phyloP scores from a whole-genome alignment of 2,113 vertebrate genomes.

The Panthera uncia region DNA sequence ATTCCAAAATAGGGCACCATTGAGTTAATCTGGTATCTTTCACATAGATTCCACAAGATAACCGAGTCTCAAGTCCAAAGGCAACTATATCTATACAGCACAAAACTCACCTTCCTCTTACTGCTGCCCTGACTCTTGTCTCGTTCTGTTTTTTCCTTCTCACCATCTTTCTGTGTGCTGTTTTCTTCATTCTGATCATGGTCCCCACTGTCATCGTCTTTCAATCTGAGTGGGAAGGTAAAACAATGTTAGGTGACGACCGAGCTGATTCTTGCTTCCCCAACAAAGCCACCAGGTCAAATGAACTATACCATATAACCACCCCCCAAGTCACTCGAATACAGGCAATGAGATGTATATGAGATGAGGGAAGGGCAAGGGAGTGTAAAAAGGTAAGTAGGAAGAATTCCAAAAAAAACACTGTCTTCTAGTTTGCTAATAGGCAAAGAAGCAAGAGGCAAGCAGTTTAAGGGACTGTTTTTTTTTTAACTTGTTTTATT shows the following conservation, averaged over 20 bases:
- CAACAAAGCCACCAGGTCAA: neutral
- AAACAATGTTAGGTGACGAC: neutral
- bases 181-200: constrained; percentile 91
- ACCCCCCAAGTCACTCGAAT: neutral
- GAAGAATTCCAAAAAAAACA: neutral
- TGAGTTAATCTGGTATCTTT: neutral
- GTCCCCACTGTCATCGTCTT: constrained; percentile 91
- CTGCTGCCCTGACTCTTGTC: constrained; percentile 85
- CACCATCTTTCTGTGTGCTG: constrained; percentile 92
- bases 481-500: neutral
- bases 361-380: neutral
- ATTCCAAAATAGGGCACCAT: neutral
- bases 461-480: neutral
- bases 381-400: neutral
- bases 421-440: neutral
- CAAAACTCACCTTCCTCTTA: constrained; percentile 86
- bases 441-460: neutral
- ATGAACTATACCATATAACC: neutral
- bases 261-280: neutral
- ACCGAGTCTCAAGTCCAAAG: neutral
- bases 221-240: constrained; percentile 82
- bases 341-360: neutral
- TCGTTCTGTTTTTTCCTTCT: constrained; percentile 90
- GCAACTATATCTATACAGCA: neutral
- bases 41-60: neutral